These are phyloP conservation scores for Limnodromus scolopaceus DNA, from an alignment of 2,797 vertebrate species.

Conservation along the genomic window DNA sequence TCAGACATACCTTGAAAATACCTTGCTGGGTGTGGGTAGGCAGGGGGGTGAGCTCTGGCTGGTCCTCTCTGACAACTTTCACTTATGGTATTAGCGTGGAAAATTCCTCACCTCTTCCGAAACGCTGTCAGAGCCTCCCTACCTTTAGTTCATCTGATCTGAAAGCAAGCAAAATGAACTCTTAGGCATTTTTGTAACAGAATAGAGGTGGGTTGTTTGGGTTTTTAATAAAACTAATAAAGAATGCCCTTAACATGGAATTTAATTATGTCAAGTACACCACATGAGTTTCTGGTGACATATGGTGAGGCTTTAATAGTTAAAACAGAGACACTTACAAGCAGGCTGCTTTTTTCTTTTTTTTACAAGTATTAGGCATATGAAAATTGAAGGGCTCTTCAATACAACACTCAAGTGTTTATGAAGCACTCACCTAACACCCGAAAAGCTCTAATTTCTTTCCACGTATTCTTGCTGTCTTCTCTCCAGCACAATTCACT, in stretches of 20 bases:
- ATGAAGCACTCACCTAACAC: not conserved
- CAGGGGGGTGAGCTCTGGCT: not conserved
- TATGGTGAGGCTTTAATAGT: not conserved
- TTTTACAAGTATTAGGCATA: not conserved
- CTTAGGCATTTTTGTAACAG: not conserved
- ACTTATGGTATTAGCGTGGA: not conserved
- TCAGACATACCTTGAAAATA: not conserved
- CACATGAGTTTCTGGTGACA: not conserved
- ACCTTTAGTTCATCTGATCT: not conserved
- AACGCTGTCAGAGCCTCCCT: not conserved
- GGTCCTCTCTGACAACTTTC: not conserved
- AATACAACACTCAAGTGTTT: not conserved
- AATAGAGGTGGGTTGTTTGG: fast-evolving
- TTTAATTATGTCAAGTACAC: not conserved
- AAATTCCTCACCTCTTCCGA: not conserved
- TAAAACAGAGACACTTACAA: not conserved
- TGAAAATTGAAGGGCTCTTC: not conserved
- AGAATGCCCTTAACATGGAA: not conserved
- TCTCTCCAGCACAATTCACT: not conserved
- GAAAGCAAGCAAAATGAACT: not conserved
- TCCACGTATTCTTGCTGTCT: not conserved
- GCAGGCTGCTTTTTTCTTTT: not conserved
- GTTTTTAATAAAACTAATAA: not conserved
- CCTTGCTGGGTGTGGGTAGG: fast-evolving
- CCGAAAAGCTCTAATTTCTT: not conserved